phyloP scores from a whole-genome alignment of 2,888 invertebrate species.

The Pachliopta kotzebuea region DNA sequence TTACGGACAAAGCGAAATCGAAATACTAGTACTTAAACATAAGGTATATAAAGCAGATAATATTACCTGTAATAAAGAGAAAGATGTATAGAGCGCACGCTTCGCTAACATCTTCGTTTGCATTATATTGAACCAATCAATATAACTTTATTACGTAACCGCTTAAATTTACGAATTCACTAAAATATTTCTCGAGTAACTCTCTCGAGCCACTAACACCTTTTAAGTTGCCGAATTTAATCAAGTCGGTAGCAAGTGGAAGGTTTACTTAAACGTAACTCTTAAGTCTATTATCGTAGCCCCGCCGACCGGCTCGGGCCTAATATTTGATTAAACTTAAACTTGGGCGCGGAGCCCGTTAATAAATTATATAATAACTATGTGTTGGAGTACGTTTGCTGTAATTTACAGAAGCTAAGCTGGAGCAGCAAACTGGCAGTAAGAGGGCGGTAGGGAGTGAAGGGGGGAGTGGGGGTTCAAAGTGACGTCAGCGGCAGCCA shows the following conservation, averaged over 20 bases:
- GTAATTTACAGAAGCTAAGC: not conserved
- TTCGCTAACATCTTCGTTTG: no score
- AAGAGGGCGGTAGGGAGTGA: no score
- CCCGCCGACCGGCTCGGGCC: not conserved
- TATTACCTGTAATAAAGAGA: no score
- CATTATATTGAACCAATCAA: no score
- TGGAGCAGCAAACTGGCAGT: no score
- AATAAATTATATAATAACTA: not conserved
- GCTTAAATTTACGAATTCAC: not conserved
- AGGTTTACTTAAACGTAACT: constrained; percentile 17
- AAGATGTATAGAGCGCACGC: no score
- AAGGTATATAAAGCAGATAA: no score
- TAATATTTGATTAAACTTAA: not conserved
- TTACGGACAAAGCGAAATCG: no score
- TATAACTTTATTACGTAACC: no score
- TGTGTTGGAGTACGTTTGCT: not conserved
- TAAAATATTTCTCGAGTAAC: not conserved
- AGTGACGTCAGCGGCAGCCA: no score
- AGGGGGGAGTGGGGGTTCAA: no score
- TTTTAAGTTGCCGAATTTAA: constrained; percentile 14
- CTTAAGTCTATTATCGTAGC: constrained; percentile 13
- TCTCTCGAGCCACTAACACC: constrained; percentile 9
- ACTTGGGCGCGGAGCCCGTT: not conserved
- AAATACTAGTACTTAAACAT: no score
- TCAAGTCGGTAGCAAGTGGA: constrained; percentile 3